Conservation (phyloP, 2,797 vertebrate species). For the Hoplostethus atlanticus region DNA sequence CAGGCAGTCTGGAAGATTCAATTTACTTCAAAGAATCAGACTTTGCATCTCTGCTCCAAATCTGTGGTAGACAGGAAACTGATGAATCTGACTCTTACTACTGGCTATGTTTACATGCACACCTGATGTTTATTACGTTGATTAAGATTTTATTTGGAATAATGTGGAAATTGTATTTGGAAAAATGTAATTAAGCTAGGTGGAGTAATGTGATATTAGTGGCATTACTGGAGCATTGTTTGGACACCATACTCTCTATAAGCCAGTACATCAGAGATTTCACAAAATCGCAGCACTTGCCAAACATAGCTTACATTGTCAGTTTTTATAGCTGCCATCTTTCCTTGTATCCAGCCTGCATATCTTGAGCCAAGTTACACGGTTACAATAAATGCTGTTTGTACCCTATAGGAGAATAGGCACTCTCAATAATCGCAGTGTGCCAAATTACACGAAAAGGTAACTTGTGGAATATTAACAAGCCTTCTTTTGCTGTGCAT, state of each 20-base stretch:
- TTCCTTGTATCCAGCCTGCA: not conserved
- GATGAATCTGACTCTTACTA: not conserved
- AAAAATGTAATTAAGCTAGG: constrained; percentile 19
- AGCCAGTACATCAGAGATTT: constrained; percentile 17
- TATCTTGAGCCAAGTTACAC: constrained; percentile 12
- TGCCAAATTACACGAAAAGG: constrained; percentile 41
- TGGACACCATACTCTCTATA: not conserved
- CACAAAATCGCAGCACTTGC: constrained; percentile 6
- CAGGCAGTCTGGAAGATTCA: not conserved
- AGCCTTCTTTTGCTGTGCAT: constrained; percentile 26
- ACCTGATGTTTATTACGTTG: constrained; percentile 4
- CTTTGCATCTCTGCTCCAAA: not conserved
- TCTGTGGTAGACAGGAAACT: not conserved
- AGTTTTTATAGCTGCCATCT: not conserved
- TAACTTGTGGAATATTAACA: constrained; percentile 33
- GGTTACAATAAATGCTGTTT: constrained; percentile 35
- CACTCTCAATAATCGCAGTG: constrained; percentile 24
- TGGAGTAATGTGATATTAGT: constrained; percentile 16
- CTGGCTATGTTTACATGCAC: not conserved
- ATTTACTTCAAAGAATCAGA: constrained; percentile 1
- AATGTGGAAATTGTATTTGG: constrained; percentile 11
- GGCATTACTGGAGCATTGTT: constrained; percentile 14
- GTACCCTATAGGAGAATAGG: constrained; percentile 6
- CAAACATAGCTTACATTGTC: not conserved
- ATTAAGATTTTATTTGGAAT: constrained; percentile 14